These are phyloP conservation scores for Urosaurus nigricauda DNA, from an alignment of 2,797 vertebrate species.

Conservation along the genomic window DNA sequence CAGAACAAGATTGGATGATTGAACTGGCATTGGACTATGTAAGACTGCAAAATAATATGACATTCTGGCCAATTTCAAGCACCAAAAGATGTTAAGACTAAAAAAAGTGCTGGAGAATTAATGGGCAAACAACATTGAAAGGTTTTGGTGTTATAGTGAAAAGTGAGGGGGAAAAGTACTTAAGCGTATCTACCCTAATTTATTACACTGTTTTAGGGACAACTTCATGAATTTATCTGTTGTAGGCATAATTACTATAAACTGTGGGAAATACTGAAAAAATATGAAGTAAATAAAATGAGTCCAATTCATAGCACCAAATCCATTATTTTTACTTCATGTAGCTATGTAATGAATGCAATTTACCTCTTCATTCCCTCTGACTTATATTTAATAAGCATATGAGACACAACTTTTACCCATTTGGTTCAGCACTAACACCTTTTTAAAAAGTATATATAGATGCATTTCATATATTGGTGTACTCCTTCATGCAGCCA, in stretches of 20 bases:
- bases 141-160: no score
- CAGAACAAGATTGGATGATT: not conserved
- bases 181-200: not conserved
- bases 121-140: no score
- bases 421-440: no score
- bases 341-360: not conserved
- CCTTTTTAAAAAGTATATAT: not conserved
- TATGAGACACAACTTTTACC: not conserved
- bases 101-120: not conserved
- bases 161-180: no score
- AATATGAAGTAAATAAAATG: not conserved
- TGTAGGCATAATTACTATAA: not conserved
- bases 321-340: not conserved
- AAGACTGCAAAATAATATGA: not conserved
- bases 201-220: not conserved
- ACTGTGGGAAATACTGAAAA: not conserved
- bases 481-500: not conserved
- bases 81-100: not conserved
- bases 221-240: not conserved
- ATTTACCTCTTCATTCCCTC: not conserved
- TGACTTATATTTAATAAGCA: not conserved
- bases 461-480: not conserved
- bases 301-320: not conserved
- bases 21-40: not conserved
- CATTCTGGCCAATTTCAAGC: no score